Evolutionary conservation across 2,888 invertebrate species (phyloP).

Genomic region (Polydesmus complanatus): DNA sequence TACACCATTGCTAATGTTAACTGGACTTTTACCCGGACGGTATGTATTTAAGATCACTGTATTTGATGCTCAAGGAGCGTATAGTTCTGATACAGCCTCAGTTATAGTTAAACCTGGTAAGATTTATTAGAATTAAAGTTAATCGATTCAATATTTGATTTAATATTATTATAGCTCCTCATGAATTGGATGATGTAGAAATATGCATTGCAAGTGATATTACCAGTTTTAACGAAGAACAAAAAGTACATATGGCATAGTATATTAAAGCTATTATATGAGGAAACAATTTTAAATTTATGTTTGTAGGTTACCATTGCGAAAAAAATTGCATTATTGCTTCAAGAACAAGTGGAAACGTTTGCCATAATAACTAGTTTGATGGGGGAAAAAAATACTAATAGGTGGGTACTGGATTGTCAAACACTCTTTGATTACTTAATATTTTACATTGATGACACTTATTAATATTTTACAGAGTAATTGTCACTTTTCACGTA

Average conservation of each 20-base stretch:
- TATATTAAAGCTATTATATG: not conserved
- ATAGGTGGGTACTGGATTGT: not conserved
- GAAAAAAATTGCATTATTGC: constrained; percentile 61
- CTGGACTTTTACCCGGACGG: constrained; percentile 71
- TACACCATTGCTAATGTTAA: constrained; percentile 61
- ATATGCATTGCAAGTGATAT: constrained; percentile 64
- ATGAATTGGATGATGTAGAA: constrained; percentile 61
- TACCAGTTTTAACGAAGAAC: constrained; percentile 49
- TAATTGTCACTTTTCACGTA: constrained; percentile 24
- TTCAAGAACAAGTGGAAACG: constrained; percentile 35
- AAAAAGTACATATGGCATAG: constrained; percentile 37
- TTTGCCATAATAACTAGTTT: constrained; percentile 14
- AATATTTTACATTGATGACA: not conserved
- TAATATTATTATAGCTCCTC: constrained; percentile 44
- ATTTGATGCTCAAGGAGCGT: constrained; percentile 74
- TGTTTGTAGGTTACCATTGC: constrained; percentile 43
- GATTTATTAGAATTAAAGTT: too few relatives aligned
- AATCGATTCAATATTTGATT: constrained; percentile 10
- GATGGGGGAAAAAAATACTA: constrained; percentile 10
- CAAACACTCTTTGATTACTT: constrained; percentile 1
- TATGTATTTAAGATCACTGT: constrained; percentile 83
- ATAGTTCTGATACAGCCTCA: constrained; percentile 65
- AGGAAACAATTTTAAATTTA: not conserved
- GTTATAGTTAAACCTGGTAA: constrained; percentile 58
- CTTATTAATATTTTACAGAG: constrained; percentile 18